Base-by-base conservation (phyloP, 2,113 vertebrate genomes). In the Narcine bancroftii region DNA sequence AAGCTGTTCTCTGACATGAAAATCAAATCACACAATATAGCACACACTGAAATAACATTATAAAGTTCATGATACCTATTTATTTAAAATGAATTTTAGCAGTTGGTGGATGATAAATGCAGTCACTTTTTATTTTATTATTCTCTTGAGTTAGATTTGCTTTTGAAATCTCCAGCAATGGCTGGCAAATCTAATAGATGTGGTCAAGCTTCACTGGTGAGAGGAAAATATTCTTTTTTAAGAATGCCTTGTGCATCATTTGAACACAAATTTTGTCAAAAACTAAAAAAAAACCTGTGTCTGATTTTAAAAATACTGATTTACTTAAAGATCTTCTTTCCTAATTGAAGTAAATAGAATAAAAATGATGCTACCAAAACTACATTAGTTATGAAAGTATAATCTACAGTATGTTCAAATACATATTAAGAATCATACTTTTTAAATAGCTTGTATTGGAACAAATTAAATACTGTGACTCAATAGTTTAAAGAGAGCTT, bases 91-190 rank as follows among this genome's bases (percentile, higher is more conserved):
- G 60, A 45, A 91, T 91, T 89, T 39, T 65, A 63, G 17, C 85
- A 89, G 85, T 89, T 65, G 85, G 53, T 93, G 92, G 92, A 94
- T 94, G 94, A 95, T 72, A 94, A 94, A 95, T 94, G 76, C 50
- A 92, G 92, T 93, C 93, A 94, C 93, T 94, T 93, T 39, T 92
- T 83, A 39, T 89, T 93, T 94, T 93, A 94, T 93, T 92, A 92
- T 92, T 77, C 93, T 93, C 93, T 92, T 94, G 94, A 92, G 93
- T 94, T 91, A 92, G 92, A 93, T 94, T 94, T 93, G 75, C 92
- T 93, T 0, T 92, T 7, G 60, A 69, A 91, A 91, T 45, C 21
- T 91, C 60, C 87, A 66, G 36, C 87, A 3, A 42, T 24, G 1
- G 5, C 26, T 69, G 24, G 63, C 56, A 65, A 91, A 69, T 15